Evolutionary conservation across 2,797 vertebrate species (phyloP).

Genomic region (Clarias platycephalus): DNA sequence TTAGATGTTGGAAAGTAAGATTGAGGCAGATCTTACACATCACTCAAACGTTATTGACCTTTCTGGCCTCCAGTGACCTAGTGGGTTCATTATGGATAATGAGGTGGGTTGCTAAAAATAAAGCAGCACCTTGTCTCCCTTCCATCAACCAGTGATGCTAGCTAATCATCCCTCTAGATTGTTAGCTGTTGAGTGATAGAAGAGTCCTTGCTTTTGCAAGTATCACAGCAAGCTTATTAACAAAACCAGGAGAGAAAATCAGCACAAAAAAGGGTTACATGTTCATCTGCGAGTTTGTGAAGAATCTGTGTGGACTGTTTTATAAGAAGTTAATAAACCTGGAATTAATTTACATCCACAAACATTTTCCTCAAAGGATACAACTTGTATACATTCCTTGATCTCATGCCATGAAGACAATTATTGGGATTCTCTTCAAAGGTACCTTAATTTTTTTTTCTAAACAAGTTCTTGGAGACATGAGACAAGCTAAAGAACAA

Average conservation of each 20-base stretch:
- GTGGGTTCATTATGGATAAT: background rate
- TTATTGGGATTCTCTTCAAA: background rate
- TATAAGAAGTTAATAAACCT: background rate
- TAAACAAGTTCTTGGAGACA: background rate
- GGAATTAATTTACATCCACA: background rate
- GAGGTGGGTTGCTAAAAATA: conserved; percentile 2
- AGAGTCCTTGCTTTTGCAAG: background rate
- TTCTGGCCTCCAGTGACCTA: background rate
- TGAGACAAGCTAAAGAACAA: background rate
- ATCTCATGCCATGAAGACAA: background rate
- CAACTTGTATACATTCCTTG: background rate
- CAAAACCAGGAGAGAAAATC: background rate
- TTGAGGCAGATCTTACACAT: conserved; percentile 11
- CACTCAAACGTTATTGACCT: background rate
- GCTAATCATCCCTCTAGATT: background rate
- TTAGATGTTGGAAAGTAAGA: background rate
- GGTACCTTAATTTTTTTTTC: background rate
- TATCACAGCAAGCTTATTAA: background rate
- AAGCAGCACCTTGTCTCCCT: background rate
- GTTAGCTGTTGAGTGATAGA: background rate
- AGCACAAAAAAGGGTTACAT: background rate
- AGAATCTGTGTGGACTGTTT: background rate
- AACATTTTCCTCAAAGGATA: background rate
- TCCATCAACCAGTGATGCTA: background rate
- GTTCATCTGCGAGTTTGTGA: background rate